These are phyloP conservation scores for Beaufortia kweichowensis DNA, from an alignment of 2,113 vertebrate species.

Conservation along the genomic window DNA sequence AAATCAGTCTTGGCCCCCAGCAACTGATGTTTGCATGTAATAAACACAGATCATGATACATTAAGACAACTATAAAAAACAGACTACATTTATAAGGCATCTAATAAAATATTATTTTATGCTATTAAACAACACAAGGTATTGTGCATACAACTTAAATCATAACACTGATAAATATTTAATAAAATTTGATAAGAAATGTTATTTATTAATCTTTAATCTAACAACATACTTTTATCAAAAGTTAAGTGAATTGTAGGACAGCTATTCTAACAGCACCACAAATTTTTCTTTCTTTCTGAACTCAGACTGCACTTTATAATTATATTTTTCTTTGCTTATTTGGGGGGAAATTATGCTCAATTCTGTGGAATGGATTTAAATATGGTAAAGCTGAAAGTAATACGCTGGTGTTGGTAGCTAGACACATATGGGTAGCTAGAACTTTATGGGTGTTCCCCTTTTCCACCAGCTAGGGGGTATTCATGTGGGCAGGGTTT, in stretches of 20 bases:
- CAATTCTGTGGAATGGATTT: conserved; percentile 8
- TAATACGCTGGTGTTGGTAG: not conserved
- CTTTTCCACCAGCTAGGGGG: conserved; percentile 68
- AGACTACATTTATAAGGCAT: conserved; percentile 13
- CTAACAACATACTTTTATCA: not conserved
- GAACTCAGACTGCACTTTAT: no score
- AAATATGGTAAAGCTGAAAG: not conserved
- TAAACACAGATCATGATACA: not conserved
- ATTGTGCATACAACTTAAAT: conserved; percentile 4
- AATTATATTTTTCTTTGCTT: not conserved
- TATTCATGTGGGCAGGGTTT: conserved; percentile 74
- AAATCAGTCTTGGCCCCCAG: not conserved
- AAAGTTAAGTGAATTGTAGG: no score
- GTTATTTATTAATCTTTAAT: conserved; percentile 11
- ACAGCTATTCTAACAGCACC: conserved; percentile 12
- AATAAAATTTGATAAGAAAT: not conserved
- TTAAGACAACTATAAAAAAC: conserved; percentile 15
- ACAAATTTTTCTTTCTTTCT: no score
- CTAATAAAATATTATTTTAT: conserved; percentile 16
- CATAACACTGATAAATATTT: not conserved
- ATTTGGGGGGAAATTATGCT: not conserved
- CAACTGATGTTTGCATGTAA: not conserved
- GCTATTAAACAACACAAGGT: not conserved
- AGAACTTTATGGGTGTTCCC: no score
- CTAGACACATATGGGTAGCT: not conserved